Evolutionary conservation across 2,888 invertebrate species (phyloP), one percentile per base, ranked within the genome.

Genomic region (Pterostichus niger): DNA sequence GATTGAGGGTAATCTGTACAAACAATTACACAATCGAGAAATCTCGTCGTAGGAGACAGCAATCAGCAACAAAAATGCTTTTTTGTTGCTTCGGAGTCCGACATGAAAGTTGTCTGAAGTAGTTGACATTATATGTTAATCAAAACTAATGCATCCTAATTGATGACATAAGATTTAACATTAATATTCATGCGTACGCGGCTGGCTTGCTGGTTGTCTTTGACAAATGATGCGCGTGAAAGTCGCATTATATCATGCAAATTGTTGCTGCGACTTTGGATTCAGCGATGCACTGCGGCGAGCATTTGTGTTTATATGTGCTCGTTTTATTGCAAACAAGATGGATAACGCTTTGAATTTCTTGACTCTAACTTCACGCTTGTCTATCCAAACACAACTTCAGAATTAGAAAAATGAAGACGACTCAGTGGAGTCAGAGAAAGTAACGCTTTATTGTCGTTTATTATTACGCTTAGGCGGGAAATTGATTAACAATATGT

Each of bases 111-210:
- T 75, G 75, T 75, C 75, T 52, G 33, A 82, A 82, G 82, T 75
- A 82, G 82, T 82, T 82, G 73, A 56, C 75, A 75, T 82, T 75
- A 82, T 75, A 82, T 82, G 82, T 75, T 82, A 82, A 82, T 82
- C 82, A 82, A 82, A 82, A 59, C 75, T 84, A 84, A 84, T 84
- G 84, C 83, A 83, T 83, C 82, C 84, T 84, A 85, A 85, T 85
- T 85, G 84, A 85, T 84, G 84, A 82, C 83, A 85, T 84, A 85
- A 83, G 84, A 83, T 83, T 84, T 82, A 56, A 85, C 84, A 85
- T 85, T 85, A 85, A 85, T 85, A 84, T 84, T 83, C 84, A 85
- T 84, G 56, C 71, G 81, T 73, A 44, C 40, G 75, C 52, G 49
- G 75, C 75, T 40, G 49, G 75, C 75, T 40, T 40, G 52, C 75